phyloP scores from a whole-genome alignment of 35 echinoderm and acorn worm genomes.

The Patiria miniata region DNA sequence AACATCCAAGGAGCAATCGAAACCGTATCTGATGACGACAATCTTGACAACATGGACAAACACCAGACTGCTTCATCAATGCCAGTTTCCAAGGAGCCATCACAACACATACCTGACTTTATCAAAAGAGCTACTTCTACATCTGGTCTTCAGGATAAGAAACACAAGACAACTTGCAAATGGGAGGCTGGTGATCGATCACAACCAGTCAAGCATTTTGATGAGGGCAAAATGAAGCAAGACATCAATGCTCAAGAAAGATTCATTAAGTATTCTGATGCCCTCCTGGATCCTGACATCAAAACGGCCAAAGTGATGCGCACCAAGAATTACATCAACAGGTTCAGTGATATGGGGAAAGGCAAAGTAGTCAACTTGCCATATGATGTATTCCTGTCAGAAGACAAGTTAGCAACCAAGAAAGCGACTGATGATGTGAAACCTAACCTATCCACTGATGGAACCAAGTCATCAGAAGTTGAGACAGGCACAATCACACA shows the following conservation, averaged over 20 bases:
- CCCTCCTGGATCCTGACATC: neutral
- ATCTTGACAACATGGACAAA: too few species aligned
- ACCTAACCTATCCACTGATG: neutral
- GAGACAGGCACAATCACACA: neutral
- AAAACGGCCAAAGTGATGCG: neutral
- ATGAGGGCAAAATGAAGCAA: neutral
- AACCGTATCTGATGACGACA: too few species aligned
- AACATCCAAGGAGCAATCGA: too few species aligned
- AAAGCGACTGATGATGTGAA: neutral
- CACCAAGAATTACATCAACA: slow-evolving; percentile 25
- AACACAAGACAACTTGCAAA: neutral
- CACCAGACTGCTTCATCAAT: too few species aligned
- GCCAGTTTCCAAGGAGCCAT: too few species aligned
- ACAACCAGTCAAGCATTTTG: neutral
- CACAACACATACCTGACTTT: neutral
- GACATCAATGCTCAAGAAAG: neutral
- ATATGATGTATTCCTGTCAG: neutral
- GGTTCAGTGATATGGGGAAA: slow-evolving; percentile 23
- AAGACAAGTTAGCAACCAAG: neutral
- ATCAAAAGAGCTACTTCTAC: neutral
- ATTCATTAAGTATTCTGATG: neutral
- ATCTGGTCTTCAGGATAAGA: neutral
- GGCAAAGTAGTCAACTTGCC: neutral
- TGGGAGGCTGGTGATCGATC: neutral
- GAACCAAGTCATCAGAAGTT: neutral